These are phyloP conservation scores for Lordiphosa andalusiaca DNA, from an alignment of 2,888 invertebrate genomes.

Conservation along the genomic window DNA sequence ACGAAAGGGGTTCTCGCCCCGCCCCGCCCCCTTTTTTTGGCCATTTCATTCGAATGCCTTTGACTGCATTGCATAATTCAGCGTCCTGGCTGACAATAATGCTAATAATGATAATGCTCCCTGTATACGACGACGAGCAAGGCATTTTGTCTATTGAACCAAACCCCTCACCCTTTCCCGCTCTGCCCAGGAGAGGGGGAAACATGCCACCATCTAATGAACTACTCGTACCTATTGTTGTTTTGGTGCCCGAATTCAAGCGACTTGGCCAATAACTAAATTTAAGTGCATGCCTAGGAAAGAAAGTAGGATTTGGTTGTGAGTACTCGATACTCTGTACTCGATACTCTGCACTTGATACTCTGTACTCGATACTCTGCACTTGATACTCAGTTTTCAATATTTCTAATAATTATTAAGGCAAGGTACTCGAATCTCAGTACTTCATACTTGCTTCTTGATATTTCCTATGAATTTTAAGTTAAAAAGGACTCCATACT, in stretches of 20 bases:
- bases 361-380: too few relatives aligned
- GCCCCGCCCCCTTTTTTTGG: not conserved
- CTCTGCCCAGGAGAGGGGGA: too few relatives aligned
- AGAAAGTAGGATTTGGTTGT: too few relatives aligned
- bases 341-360: too few relatives aligned
- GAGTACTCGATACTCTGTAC: too few relatives aligned
- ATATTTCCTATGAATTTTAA: too few relatives aligned
- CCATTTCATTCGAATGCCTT: conserved; percentile 11
- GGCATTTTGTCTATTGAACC: conserved; percentile 39
- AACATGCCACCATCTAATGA: conserved; percentile 1
- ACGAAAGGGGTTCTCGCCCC: conserved; percentile 47
- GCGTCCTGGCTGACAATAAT: conserved; percentile 56
- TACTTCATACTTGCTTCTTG: too few relatives aligned
- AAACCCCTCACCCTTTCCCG: not conserved
- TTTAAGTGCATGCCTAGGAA: not conserved
- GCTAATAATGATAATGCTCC: conserved; percentile 59
- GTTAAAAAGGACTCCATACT: too few relatives aligned
- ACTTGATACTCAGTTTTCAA: too few relatives aligned
- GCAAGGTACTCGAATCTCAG: too few relatives aligned
- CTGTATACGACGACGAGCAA: conserved; percentile 25
- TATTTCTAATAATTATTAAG: too few relatives aligned
- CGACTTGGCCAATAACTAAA: too few relatives aligned
- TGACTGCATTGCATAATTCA: conserved; percentile 42
- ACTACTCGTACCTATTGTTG: conserved; percentile 8
- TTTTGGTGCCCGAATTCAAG: not conserved